Conservation (phyloP, 2,888 invertebrate genomes). For the Drosophila putrida region DNA sequence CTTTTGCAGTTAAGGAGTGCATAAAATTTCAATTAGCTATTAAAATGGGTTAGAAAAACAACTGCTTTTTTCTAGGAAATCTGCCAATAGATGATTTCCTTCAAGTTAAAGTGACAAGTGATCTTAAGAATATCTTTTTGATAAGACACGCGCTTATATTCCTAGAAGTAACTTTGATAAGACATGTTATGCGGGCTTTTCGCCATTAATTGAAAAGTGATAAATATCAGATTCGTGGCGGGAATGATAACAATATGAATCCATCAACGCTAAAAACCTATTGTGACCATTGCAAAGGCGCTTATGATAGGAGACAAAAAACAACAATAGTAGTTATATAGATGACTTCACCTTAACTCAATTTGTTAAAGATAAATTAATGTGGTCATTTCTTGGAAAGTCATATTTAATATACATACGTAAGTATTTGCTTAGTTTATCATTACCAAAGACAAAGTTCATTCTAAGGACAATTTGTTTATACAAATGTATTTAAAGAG, state of each 20-base stretch:
- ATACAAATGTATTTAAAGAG: not conserved
- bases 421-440: not conserved
- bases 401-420: not conserved
- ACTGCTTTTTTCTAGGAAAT: not conserved
- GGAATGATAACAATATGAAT: not conserved
- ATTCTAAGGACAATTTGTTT: not conserved
- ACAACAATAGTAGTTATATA: not conserved
- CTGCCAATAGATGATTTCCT: not conserved
- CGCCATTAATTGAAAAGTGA: slow-evolving; percentile 1
- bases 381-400: slow-evolving; percentile 1
- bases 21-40: slow-evolving; percentile 37
- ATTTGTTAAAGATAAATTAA: slow-evolving; percentile 7
- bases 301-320: slow-evolving; percentile 4
- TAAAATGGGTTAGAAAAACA: slow-evolving; percentile 3
- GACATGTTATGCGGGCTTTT: not conserved
- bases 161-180: slow-evolving; percentile 25
- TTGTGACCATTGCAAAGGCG: not conserved
- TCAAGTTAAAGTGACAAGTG: not conserved
- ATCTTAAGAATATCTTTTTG: slow-evolving; percentile 2
- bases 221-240: slow-evolving; percentile 2
- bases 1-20: slow-evolving; percentile 27
- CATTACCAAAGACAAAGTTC: not conserved
- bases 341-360: slow-evolving; percentile 6
- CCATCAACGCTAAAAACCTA: not conserved
- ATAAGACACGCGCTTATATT: slow-evolving; percentile 11